Conservation (phyloP, 2,797 vertebrate genomes). For the Sandelia bainsii region DNA sequence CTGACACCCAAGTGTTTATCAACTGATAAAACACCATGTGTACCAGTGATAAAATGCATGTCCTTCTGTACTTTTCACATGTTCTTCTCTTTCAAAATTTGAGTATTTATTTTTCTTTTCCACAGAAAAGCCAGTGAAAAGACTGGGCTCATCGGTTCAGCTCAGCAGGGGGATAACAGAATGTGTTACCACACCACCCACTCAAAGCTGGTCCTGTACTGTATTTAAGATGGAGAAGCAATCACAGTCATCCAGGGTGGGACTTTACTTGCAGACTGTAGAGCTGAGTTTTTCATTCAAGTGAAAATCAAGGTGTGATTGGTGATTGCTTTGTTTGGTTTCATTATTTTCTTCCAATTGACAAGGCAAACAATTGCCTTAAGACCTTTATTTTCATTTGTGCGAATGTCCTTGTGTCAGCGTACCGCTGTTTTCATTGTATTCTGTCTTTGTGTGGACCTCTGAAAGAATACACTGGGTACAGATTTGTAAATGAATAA, state of each 20-base stretch:
- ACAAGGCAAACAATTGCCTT: not conserved
- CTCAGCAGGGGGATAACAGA: conserved; percentile 70
- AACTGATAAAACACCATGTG: conserved; percentile 53
- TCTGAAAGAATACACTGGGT: conserved; percentile 7
- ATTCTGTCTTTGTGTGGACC: not conserved
- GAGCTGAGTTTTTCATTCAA: conserved; percentile 47
- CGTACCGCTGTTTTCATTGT: not conserved
- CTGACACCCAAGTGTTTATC: conserved; percentile 50
- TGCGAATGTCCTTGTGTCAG: conserved; percentile 2
- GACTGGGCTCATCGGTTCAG: conserved; percentile 69
- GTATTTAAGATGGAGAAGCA: conserved; percentile 66
- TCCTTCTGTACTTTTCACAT: conserved; percentile 58
- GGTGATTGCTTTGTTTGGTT: conserved; percentile 50
- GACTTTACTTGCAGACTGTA: conserved; percentile 20
- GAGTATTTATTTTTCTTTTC: conserved; percentile 60
- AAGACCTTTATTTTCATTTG: conserved; percentile 16
- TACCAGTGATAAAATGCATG: conserved; percentile 37
- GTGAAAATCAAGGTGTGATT: conserved; percentile 52
- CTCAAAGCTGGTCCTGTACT: conserved; percentile 81
- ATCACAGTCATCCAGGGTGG: conserved; percentile 63
- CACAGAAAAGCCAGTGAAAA: conserved; percentile 51
- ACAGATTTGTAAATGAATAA: conserved; percentile 18
- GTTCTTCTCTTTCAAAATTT: conserved; percentile 64
- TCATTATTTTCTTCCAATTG: conserved; percentile 25
- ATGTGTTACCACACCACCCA: conserved; percentile 81